phyloP scores from a whole-genome alignment of 2,113 vertebrate genomes.

The Neofelis nebulosa region DNA sequence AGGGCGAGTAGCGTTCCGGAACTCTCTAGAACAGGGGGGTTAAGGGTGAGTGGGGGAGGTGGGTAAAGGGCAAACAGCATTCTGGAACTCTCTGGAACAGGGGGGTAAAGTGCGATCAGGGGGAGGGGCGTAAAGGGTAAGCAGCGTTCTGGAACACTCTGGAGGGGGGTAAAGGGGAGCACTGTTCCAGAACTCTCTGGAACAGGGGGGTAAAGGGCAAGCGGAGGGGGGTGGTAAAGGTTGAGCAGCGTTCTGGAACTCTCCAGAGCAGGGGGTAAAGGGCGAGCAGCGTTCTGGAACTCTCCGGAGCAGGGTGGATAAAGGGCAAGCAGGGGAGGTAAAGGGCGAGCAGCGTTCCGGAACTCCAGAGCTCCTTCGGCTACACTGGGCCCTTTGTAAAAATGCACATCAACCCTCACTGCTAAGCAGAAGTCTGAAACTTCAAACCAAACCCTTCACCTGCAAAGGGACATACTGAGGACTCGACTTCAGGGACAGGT shows the following conservation, averaged over 20 bases:
- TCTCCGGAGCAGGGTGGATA: accelerated
- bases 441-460: accelerated
- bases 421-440: too few species aligned
- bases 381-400: accelerated
- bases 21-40: too few species aligned
- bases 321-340: neutral
- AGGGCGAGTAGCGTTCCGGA: neutral
- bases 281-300: neutral
- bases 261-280: accelerated
- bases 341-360: neutral
- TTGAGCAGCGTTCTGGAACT: neutral
- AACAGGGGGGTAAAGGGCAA: too few species aligned
- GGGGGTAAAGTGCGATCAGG: too few species aligned
- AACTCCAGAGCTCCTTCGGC: neutral
- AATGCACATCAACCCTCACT: accelerated
- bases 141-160: neutral
- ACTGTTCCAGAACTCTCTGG: too few species aligned
- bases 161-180: neutral
- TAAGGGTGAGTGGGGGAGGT: too few species aligned
- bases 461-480: neutral
- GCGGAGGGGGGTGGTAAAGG: too few species aligned
- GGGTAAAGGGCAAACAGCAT: neutral
- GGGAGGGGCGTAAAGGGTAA: too few species aligned
- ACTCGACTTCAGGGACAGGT: neutral
- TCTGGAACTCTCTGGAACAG: too few species aligned